These are phyloP conservation scores for Tenthredo livida DNA, from an alignment of 2,888 invertebrate species.

Conservation along the genomic window DNA sequence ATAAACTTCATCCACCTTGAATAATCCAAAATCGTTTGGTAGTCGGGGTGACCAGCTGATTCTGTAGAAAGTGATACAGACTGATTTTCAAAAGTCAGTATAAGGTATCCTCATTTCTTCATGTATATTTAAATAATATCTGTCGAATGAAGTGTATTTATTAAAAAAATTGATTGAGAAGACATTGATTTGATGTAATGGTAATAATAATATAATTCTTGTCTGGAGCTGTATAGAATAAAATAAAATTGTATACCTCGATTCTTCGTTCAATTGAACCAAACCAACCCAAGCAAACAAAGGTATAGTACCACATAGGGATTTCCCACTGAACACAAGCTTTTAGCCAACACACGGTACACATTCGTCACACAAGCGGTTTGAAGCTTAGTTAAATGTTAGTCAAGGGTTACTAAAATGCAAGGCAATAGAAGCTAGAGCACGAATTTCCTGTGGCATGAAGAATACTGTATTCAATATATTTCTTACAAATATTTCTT, in stretches of 20 bases:
- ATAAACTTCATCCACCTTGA: background rate
- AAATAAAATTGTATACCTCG: background rate
- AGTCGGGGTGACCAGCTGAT: background rate
- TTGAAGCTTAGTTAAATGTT: conserved; percentile 1
- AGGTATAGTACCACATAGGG: too few species aligned
- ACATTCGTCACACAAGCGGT: background rate
- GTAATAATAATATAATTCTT: background rate
- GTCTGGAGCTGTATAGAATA: background rate
- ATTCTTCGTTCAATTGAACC: background rate
- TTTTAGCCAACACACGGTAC: conserved; percentile 16
- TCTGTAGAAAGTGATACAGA: background rate
- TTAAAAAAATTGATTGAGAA: background rate
- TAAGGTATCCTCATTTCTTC: background rate
- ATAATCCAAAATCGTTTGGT: background rate
- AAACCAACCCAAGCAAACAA: background rate
- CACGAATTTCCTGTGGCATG: background rate
- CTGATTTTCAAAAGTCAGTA: background rate
- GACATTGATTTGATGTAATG: too few species aligned
- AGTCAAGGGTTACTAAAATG: background rate
- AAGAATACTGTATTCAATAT: background rate
- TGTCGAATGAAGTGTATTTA: background rate
- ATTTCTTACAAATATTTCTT: background rate
- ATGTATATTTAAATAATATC: background rate
- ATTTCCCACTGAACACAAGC: conserved; percentile 19
- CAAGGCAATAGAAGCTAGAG: background rate